Evolutionary conservation across 2,113 vertebrate species (phyloP), one percentile per base, ranked within the genome.

Genomic region (Stigmatopora nigra): DNA sequence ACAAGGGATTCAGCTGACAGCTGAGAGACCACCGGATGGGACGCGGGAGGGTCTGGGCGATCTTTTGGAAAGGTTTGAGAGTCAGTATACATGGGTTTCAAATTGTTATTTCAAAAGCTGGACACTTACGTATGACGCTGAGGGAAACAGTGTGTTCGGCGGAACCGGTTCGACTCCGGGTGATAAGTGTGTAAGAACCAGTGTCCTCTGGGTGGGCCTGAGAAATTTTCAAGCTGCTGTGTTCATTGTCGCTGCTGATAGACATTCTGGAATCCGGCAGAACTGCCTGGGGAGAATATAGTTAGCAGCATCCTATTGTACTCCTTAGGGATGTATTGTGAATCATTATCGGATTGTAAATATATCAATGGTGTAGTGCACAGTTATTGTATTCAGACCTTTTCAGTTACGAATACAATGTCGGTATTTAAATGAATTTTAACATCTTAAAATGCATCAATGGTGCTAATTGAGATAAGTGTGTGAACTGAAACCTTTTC

Each of bases 141-240:
- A 93, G 86, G n/a, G 59, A 82, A 11, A 87, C 64, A 0, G 83
- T 90, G 56, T 90, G 90, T n/a, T 88, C 84, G 36, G 78, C 80
- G 1, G 73, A 84, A 11, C 90, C 87, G 56, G 60, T 45, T 52
- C 72, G 57, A 77, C 88, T 88, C 46, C 65, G 77, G 5, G 88
- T 87, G 5, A 90, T 19, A 0, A 90, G 17, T 0, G 87, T 87
- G 82, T 92, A 92, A 3, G 61, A 84, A 63, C 91, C 91, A 0
- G 72, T 59, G 61, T 92, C 90, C 0, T 72, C 77, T 16, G 82
- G 73, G 52, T 71, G 68, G 9, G 80, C 79, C 61, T 81, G 61
- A 2, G 75, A 79, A 63, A 92, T 77, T 66, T 79, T 69, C 74
- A 92, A 60, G 0, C 62, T 64, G 75, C 86, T 88, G 38, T 78